Percentiles rank a stretch among this genome's conserved stretches.
These are phyloP conservation scores for Lithosia quadra DNA, from an alignment of 2,888 invertebrate genomes.

Conservation along the genomic window DNA sequence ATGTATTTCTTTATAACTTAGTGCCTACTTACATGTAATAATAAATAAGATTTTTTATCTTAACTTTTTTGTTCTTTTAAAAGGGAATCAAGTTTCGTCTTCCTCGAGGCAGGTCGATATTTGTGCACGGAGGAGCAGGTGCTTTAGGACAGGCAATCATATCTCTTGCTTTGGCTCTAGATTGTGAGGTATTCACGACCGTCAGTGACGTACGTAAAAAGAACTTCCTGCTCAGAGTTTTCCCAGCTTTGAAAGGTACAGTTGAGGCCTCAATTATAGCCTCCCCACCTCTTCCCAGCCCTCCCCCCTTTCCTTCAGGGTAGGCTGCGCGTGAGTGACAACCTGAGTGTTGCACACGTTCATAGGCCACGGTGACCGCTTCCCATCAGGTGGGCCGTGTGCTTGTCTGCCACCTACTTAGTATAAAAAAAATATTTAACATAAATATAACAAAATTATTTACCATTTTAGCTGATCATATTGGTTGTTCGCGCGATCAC, in stretches of 20 bases:
- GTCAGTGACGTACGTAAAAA: slow-evolving; percentile 71
- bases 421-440: neutral
- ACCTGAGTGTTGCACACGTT: too few relatives aligned
- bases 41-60: neutral
- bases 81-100: slow-evolving; percentile 51
- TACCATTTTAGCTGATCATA: slow-evolving; percentile 62
- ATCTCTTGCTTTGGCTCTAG: slow-evolving; percentile 62
- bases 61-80: neutral
- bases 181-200: slow-evolving; percentile 70
- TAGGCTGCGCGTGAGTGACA: too few relatives aligned
- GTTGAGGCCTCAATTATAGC: too few relatives aligned
- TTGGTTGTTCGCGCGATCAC: slow-evolving; percentile 68
- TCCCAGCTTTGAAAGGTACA: slow-evolving; percentile 67
- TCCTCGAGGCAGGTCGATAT: slow-evolving; percentile 39
- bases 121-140: slow-evolving; percentile 60
- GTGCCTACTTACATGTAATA: too few relatives aligned
- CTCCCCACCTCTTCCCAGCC: too few relatives aligned
- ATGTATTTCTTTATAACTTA: too few relatives aligned
- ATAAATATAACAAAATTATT: neutral
- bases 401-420: neutral
- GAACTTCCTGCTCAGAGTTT: slow-evolving; percentile 65
- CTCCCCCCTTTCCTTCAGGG: too few relatives aligned
- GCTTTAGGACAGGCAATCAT: slow-evolving; percentile 74
- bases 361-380: too few relatives aligned
- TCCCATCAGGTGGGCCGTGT: too few relatives aligned